Conservation (phyloP, 2,797 vertebrate genomes). For the Thunnus albacares region DNA sequence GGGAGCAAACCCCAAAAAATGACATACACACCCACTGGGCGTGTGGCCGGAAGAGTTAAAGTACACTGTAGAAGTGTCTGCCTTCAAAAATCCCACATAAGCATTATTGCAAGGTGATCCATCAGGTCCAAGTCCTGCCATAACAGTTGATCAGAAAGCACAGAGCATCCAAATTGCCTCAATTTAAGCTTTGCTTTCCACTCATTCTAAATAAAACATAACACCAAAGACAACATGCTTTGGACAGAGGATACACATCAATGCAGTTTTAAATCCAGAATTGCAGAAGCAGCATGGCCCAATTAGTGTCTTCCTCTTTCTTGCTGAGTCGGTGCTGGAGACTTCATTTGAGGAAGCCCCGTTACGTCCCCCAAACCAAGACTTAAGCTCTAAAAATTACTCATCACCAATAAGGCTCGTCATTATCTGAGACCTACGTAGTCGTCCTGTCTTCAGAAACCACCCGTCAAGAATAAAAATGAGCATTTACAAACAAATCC, state of each 20-base stretch:
- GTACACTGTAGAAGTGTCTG: constrained; percentile 37
- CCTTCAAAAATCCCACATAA: constrained; percentile 36
- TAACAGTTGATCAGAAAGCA: constrained; percentile 37
- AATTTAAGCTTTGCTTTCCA: constrained; percentile 28
- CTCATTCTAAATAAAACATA: constrained; percentile 22
- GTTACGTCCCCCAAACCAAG: constrained; percentile 30
- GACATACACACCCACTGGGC: constrained; percentile 39
- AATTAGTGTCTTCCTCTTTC: constrained; percentile 45
- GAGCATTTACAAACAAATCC: constrained; percentile 36
- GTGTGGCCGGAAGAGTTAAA: constrained; percentile 7
- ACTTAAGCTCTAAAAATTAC: constrained; percentile 36
- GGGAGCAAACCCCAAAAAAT: constrained; percentile 46
- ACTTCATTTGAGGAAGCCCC: constrained; percentile 44
- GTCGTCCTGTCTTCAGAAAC: constrained; percentile 49
- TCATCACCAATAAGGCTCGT: constrained; percentile 20
- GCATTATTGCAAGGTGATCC: constrained; percentile 24
- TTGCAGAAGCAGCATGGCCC: constrained; percentile 35
- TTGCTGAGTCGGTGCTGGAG: constrained; percentile 53
- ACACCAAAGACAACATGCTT: constrained; percentile 12
- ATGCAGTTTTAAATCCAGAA: constrained; percentile 49
- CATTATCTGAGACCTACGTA: constrained; percentile 25
- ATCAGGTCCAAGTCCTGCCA: constrained; percentile 48
- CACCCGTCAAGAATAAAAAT: constrained; percentile 42
- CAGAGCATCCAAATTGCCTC: constrained; percentile 1
- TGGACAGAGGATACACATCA: constrained; percentile 26